A percentile compares a stretch with the other conserved stretches of the same genome.
Conservation (phyloP, 2,797 vertebrate species). For the Prionace glauca region DNA sequence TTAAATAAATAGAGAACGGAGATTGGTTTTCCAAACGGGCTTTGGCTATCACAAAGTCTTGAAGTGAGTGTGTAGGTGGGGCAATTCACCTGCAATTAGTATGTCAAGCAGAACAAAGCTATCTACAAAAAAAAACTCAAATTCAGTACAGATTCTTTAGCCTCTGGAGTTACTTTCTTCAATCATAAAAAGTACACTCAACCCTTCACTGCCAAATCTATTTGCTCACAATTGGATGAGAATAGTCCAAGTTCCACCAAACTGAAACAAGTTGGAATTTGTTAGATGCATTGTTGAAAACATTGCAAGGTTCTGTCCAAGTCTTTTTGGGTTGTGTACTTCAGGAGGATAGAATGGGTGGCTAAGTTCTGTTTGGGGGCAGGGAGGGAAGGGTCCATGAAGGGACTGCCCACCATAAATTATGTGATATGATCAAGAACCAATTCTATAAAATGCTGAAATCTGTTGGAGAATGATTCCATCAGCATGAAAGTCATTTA, state of each 20-base stretch:
- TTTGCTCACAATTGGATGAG: too few species aligned
- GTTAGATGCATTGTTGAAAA: background rate
- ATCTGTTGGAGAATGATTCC: background rate
- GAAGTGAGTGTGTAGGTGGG: too few species aligned
- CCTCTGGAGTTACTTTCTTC: too few species aligned
- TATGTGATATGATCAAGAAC: background rate
- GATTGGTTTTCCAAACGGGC: background rate
- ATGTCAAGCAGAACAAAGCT: background rate
- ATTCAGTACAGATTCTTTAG: too few species aligned
- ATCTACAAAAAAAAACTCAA: too few species aligned
- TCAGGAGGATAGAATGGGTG: background rate
- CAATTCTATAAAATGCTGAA: background rate
- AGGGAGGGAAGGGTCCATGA: background rate
- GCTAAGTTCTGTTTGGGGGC: background rate
- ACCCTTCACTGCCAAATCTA: too few species aligned
- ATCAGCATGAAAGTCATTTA: background rate
- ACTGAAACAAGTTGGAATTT: too few species aligned
- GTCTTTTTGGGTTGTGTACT: background rate
- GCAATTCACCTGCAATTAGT: background rate
- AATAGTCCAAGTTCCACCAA: too few species aligned
- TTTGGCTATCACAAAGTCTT: background rate
- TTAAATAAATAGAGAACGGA: background rate
- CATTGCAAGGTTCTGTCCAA: background rate
- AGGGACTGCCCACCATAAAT: background rate
- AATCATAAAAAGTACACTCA: too few species aligned